These are phyloP conservation scores for Rugalucina vietnamica DNA, from an alignment of 2,888 invertebrate genomes.

Conservation along the genomic window DNA sequence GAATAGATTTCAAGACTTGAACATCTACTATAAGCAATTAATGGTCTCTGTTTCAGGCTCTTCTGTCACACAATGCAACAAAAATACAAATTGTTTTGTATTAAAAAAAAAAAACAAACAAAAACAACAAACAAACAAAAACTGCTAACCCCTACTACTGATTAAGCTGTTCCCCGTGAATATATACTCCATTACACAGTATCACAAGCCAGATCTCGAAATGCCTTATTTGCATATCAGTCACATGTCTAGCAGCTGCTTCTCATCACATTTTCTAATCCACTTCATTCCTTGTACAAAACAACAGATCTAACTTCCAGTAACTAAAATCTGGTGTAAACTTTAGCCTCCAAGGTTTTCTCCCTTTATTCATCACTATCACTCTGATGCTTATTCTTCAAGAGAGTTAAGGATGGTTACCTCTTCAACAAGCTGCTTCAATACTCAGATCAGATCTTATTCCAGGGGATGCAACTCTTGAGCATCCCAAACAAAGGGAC, in stretches of 20 bases:
- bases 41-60: too few species aligned
- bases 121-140: too few species aligned
- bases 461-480: not conserved
- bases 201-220: not conserved
- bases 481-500: slow-evolving; percentile 14
- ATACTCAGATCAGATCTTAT: slow-evolving; percentile 1
- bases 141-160: too few species aligned
- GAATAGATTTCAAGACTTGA: too few species aligned
- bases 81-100: too few species aligned
- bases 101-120: too few species aligned
- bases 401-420: not conserved
- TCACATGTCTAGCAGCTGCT: not conserved
- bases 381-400: not conserved
- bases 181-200: too few species aligned
- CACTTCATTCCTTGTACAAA: not conserved
- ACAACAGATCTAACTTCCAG: not conserved
- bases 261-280: not conserved
- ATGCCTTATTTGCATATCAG: slow-evolving; percentile 2
- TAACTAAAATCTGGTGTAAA: not conserved
- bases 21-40: too few species aligned
- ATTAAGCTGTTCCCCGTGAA: too few species aligned
- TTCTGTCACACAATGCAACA: too few species aligned
- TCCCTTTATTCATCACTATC: too few species aligned
- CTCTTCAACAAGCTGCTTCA: not conserved
- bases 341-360: too few species aligned